These are phyloP conservation scores for Wasmannia auropunctata DNA, from an alignment of 1,140 invertebrate genomes.

Conservation along the genomic window DNA sequence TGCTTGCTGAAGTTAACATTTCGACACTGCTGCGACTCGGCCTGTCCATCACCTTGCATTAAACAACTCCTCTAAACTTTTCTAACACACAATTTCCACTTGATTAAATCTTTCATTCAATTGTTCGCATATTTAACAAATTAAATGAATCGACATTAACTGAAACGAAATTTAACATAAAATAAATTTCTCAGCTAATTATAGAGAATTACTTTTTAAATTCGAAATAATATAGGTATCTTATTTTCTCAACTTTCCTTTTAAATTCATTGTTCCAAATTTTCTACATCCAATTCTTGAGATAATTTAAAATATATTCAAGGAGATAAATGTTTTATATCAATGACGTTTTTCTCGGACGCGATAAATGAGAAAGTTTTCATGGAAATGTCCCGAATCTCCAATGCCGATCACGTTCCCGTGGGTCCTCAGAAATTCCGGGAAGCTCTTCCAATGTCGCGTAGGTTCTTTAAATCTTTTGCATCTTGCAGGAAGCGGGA, in stretches of 20 bases:
- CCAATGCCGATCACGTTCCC: constrained; percentile 20
- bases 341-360: not conserved
- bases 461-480: not conserved
- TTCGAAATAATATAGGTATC: not conserved
- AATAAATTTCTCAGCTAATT: not conserved
- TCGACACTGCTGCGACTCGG: not conserved
- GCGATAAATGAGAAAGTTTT: constrained; percentile 10
- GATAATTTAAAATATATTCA: constrained; percentile 12
- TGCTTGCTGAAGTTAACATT: not conserved
- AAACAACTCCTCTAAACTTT: not conserved
- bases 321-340: not conserved
- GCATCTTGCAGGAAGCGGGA: not conserved
- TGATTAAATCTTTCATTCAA: not conserved
- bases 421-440: constrained; percentile 13
- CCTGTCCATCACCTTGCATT: not conserved
- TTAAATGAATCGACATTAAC: not conserved
- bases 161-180: not conserved
- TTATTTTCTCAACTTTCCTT: not conserved
- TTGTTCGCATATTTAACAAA: not conserved
- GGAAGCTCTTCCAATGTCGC: not conserved
- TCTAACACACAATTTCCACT: too few species aligned
- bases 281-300: not conserved
- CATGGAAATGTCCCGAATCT: not conserved
- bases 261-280: not conserved
- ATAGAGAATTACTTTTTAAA: not conserved